Evolutionary conservation across 2,113 vertebrate species (phyloP).

Genomic region (Forbesichthys papilliferus): DNA sequence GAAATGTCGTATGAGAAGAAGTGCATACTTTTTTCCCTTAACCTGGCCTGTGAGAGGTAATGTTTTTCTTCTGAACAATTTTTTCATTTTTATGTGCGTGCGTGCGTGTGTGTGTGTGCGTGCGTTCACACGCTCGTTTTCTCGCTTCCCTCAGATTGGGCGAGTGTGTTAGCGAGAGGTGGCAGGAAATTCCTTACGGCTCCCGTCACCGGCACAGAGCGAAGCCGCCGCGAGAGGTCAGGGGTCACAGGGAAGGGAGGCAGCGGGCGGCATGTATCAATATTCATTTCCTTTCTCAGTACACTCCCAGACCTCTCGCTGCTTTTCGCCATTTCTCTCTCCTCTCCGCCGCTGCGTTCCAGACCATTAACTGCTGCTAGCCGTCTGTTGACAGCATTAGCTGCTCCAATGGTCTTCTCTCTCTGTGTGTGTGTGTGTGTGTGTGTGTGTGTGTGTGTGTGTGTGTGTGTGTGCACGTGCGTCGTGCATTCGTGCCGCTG

Average conservation of each 20-base stretch:
- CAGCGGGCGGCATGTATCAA: slow-evolving; percentile 66
- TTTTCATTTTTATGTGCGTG: slow-evolving; percentile 11
- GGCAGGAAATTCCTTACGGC: slow-evolving; percentile 67
- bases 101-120: background rate
- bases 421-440: slow-evolving; percentile 23
- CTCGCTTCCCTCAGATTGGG: slow-evolving; percentile 20
- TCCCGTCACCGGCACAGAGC: slow-evolving; percentile 49
- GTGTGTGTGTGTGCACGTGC: slow-evolving; percentile 6
- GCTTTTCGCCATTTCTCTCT: slow-evolving; percentile 48
- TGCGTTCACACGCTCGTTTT: too few species aligned
- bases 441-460: slow-evolving; percentile 18
- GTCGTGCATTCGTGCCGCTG: background rate
- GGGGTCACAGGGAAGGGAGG: slow-evolving; percentile 52
- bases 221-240: slow-evolving; percentile 57
- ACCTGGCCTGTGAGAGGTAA: slow-evolving; percentile 43
- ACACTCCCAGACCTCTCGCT: slow-evolving; percentile 54
- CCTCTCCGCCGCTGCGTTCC: slow-evolving; percentile 56
- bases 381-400: slow-evolving; percentile 67
- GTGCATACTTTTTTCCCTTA: slow-evolving; percentile 60
- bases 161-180: slow-evolving; percentile 42
- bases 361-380: slow-evolving; percentile 58
- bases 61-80: slow-evolving; percentile 33
- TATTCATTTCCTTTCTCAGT: slow-evolving; percentile 68
- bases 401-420: slow-evolving; percentile 47
- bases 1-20: slow-evolving; percentile 70